Evolutionary conservation across 2,888 invertebrate species (phyloP).

Genomic region (Nomada fabriciana): DNA sequence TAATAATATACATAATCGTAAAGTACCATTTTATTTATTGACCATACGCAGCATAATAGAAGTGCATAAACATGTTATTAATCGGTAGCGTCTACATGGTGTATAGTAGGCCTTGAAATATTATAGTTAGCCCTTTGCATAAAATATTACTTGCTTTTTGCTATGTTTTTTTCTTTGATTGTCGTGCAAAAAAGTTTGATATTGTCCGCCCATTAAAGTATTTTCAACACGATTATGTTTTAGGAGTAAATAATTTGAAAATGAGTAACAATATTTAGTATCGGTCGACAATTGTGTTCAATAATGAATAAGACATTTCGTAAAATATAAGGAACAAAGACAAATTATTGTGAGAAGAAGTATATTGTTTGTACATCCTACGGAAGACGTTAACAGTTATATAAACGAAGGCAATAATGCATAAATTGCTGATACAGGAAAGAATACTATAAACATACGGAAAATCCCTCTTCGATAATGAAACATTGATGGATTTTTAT

Average conservation of each 20-base stretch:
- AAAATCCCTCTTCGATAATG: slow-evolving; percentile 10
- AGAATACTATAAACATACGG: background rate
- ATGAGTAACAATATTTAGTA: background rate
- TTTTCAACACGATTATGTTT: background rate
- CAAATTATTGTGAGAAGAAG: background rate
- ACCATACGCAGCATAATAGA: background rate
- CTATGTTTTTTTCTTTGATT: no score
- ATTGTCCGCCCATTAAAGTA: background rate
- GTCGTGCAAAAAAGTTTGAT: background rate
- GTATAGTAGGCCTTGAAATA: no score
- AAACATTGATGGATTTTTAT: slow-evolving; percentile 27
- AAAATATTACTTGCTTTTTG: no score
- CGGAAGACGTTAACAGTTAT: background rate
- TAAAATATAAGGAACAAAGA: background rate
- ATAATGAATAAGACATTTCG: background rate
- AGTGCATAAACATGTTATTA: no score
- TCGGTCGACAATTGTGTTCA: no score
- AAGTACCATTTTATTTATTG: background rate
- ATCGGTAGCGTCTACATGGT: no score
- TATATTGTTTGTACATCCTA: background rate
- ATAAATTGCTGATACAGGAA: background rate
- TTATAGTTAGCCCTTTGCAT: no score
- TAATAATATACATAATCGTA: background rate
- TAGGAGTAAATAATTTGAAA: background rate
- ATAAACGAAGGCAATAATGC: background rate